Percentiles rank a stretch among this genome's conserved stretches.
Evolutionary conservation across 2,888 invertebrate species (phyloP).

Genomic region (Entomobrya proxima): DNA sequence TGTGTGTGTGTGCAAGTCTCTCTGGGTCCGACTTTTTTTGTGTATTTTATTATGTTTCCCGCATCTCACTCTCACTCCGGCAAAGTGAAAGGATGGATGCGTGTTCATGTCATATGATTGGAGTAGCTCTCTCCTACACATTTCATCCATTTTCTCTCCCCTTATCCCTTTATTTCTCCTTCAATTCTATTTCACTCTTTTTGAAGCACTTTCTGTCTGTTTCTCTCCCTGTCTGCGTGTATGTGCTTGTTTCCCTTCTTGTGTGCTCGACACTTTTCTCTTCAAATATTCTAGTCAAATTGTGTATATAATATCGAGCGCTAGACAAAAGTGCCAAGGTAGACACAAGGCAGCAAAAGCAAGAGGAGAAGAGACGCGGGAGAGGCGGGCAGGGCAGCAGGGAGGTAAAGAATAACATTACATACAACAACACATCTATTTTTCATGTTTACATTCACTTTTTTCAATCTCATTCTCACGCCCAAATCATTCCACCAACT

Average conservation of each 20-base stretch:
- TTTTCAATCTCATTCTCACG: constrained; percentile 74
- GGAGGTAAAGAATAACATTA: constrained; percentile 20
- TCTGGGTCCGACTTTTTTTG: not conserved
- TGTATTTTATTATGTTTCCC: no score
- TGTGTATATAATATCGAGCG: not conserved
- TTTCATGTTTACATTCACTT: constrained; percentile 63
- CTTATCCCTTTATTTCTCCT: constrained; percentile 16
- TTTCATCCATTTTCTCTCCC: constrained; percentile 43
- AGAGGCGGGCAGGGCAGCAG: constrained; percentile 51
- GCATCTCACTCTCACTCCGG: not conserved
- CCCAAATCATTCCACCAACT: constrained; percentile 74
- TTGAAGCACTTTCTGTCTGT: not conserved
- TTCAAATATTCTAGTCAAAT: constrained; percentile 2
- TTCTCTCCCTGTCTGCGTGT: no score
- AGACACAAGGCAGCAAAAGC: constrained; percentile 47
- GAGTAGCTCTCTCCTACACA: constrained; percentile 46
- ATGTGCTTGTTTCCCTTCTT: no score
- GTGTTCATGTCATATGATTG: constrained; percentile 51
- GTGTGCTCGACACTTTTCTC: constrained; percentile 48
- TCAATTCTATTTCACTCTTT: constrained; percentile 2
- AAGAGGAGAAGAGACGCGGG: constrained; percentile 65
- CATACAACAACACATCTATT: constrained; percentile 11
- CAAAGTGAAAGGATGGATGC: constrained; percentile 16
- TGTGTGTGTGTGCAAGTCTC: constrained; percentile 37
- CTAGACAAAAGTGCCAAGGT: constrained; percentile 17